Percentiles rank a stretch among this genome's conserved stretches.
Conservation (phyloP, 2,888 invertebrate species). For the Epiblema foenella region DNA sequence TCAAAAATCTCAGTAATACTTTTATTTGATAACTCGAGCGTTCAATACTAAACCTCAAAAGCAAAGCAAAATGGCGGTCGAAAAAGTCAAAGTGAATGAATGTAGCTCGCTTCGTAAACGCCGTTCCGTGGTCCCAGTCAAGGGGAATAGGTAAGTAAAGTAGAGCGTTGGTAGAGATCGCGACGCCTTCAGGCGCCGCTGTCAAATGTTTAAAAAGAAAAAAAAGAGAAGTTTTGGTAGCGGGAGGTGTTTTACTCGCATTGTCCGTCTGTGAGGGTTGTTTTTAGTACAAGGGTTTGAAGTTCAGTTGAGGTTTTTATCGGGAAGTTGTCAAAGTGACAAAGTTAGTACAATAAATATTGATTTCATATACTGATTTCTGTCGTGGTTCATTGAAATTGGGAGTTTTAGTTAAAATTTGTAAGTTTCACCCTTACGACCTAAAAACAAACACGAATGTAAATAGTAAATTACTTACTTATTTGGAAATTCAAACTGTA, state of each 20-base stretch:
- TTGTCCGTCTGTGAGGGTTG: conserved; percentile 24
- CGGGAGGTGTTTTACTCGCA: conserved; percentile 45
- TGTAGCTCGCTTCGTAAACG: conserved; percentile 48
- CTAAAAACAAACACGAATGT: no score
- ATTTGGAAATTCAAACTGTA: no score
- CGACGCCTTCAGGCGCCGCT: conserved; percentile 60
- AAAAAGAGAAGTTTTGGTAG: conserved; percentile 46
- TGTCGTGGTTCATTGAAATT: no score
- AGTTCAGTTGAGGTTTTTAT: conserved; percentile 11
- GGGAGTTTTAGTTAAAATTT: no score
- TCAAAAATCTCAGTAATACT: conserved; percentile 2
- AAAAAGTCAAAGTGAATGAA: conserved; percentile 36
- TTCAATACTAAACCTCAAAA: conserved; percentile 13
- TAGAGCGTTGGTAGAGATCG: conserved; percentile 53
- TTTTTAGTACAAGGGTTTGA: conserved; percentile 11
- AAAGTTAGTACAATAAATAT: neutral
- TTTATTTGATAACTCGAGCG: conserved; percentile 12
- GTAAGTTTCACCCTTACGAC: no score
- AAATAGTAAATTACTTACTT: no score
- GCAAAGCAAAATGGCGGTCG: conserved; percentile 43
- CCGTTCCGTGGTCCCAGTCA: conserved; percentile 50
- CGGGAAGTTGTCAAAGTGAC: neutral
- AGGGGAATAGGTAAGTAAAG: conserved; percentile 71
- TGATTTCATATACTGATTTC: no score
- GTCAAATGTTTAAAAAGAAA: conserved; percentile 60